phyloP scores from a whole-genome alignment of 2,113 vertebrate species.

The Rhabdomys dilectus region DNA sequence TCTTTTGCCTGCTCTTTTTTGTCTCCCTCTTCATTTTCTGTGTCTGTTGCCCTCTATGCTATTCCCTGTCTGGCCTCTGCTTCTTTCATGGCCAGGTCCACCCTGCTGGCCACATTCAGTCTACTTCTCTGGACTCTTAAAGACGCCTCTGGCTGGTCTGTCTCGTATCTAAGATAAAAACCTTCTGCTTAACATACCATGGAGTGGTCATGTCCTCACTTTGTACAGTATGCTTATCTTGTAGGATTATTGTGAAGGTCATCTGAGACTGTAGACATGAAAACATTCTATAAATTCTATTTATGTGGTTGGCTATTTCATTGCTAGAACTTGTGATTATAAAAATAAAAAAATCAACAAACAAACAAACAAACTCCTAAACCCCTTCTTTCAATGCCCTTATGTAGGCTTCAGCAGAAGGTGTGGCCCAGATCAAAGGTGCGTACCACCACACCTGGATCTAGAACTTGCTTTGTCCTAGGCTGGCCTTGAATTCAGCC shows the following conservation, averaged over 20 bases:
- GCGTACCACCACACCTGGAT: too few species aligned
- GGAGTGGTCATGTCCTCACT: not conserved
- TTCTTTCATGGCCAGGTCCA: not conserved
- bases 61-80: not conserved
- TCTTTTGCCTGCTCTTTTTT: not conserved
- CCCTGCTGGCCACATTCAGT: not conserved
- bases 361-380: not conserved
- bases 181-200: not conserved
- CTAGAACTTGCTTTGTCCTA: too few species aligned
- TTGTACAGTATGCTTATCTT: not conserved
- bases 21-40: not conserved
- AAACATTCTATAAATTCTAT: constrained; percentile 1
- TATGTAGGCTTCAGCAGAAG: too few species aligned
- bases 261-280: not conserved
- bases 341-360: not conserved
- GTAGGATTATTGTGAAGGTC: not conserved
- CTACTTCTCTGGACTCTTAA: not conserved
- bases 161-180: not conserved
- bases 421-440: too few species aligned
- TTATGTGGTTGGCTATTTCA: not conserved
- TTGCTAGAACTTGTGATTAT: not conserved
- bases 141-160: not conserved
- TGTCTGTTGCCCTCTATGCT: not conserved
- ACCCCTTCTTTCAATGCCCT: too few species aligned
- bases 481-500: too few species aligned